Conservation (phyloP, 1,140 invertebrate species). For the Hyles euphorbiae region DNA sequence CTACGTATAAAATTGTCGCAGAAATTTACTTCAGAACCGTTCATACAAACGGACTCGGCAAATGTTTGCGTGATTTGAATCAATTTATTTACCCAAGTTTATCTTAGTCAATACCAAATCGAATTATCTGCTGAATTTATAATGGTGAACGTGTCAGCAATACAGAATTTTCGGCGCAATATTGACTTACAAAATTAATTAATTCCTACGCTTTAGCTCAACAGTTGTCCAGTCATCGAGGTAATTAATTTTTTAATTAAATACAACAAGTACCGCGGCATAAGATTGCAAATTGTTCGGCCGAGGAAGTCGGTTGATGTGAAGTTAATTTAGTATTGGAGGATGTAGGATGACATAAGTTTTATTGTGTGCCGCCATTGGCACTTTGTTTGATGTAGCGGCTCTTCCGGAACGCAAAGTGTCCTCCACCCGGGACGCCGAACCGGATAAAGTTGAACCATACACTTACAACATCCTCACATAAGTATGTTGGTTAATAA, state of each 20-base stretch:
- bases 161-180: conserved; percentile 15
- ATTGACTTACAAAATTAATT: conserved; percentile 30
- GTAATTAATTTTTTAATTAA: conserved; percentile 25
- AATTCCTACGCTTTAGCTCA: conserved; percentile 25
- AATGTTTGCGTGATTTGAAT: too few species aligned
- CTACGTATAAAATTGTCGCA: too few species aligned
- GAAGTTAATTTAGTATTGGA: too few species aligned
- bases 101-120: too few species aligned
- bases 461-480: conserved; percentile 27
- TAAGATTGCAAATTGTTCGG: too few species aligned
- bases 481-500: conserved; percentile 6
- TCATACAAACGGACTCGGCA: too few species aligned
- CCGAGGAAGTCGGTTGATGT: too few species aligned
- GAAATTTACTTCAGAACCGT: too few species aligned
- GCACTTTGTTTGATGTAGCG: conserved; percentile 24
- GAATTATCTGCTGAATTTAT: too few species aligned
- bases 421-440: conserved; percentile 22
- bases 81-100: too few species aligned
- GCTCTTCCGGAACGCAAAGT: conserved; percentile 33
- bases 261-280: background rate
- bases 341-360: conserved; percentile 18
- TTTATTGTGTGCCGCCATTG: conserved; percentile 24
- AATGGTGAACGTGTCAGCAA: conserved; percentile 16
- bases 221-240: conserved; percentile 35
- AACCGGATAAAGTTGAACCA: conserved; percentile 27